These are phyloP conservation scores for Atherinomorus stipes DNA, from an alignment of 2,113 vertebrate species.

Conservation along the genomic window DNA sequence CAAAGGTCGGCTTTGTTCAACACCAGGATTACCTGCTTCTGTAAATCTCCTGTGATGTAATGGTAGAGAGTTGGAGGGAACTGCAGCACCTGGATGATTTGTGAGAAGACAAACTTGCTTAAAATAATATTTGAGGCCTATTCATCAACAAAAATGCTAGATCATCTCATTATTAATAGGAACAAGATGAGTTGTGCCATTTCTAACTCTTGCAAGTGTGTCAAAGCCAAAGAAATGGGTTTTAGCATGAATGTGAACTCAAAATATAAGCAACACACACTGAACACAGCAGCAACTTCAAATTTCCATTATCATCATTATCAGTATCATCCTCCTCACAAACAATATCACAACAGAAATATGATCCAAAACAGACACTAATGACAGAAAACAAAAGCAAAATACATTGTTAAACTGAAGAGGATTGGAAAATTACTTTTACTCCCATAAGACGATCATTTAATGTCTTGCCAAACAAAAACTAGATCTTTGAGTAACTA, in stretches of 20 bases:
- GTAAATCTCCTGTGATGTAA: constrained; percentile 87
- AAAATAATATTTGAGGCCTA: constrained; percentile 10
- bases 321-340: background rate
- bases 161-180: constrained; percentile 8
- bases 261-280: background rate
- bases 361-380: background rate
- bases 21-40: constrained; percentile 88
- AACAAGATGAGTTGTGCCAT: background rate
- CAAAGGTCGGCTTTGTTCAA: constrained; percentile 93
- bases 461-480: background rate
- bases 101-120: background rate
- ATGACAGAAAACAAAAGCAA: background rate
- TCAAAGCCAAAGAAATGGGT: background rate
- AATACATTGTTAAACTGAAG: constrained; percentile 5
- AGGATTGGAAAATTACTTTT: background rate
- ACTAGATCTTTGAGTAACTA: constrained; percentile 2
- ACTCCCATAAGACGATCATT: background rate
- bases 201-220: constrained; percentile 29
- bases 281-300: background rate
- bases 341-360: background rate
- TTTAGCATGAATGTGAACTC: constrained; percentile 22
- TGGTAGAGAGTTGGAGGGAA: constrained; percentile 89
- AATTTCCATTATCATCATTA: constrained; percentile 4
- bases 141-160: constrained; percentile 15
- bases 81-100: constrained; percentile 85